Evolutionary conservation across 2,888 invertebrate species (phyloP).

Genomic region (Rhaphigaster nebulosa): DNA sequence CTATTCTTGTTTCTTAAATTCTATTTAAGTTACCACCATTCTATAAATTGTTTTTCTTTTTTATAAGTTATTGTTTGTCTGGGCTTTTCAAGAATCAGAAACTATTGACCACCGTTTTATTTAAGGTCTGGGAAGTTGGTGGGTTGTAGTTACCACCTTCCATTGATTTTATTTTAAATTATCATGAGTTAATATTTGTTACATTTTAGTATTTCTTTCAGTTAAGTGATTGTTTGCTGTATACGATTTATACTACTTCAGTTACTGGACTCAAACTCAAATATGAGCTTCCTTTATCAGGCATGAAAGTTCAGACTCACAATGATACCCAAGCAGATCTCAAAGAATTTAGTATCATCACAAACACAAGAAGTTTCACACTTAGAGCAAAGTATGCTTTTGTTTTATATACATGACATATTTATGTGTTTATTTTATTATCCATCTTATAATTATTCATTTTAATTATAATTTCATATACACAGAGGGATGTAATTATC

Average conservation of each 20-base stretch:
- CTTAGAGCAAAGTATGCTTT: slow-evolving; percentile 70
- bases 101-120: not conserved
- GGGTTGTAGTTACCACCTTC: not conserved
- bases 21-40: not conserved
- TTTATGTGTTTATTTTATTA: not conserved
- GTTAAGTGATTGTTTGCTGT: slow-evolving; percentile 71
- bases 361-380: slow-evolving; percentile 72
- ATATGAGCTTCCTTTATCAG: slow-evolving; percentile 71
- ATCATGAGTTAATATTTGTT: not conserved
- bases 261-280: slow-evolving; percentile 69
- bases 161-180: not conserved
- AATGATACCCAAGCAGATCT: slow-evolving; percentile 66
- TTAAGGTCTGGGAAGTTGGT: not conserved
- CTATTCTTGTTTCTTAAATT: not conserved
- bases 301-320: slow-evolving; percentile 71
- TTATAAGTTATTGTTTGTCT: too few species aligned
- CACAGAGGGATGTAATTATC: not conserved
- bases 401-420: not conserved
- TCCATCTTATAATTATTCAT: not conserved
- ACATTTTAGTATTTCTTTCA: slow-evolving; percentile 65
- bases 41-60: not conserved
- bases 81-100: not conserved
- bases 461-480: not conserved
- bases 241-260: slow-evolving; percentile 69
- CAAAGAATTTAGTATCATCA: slow-evolving; percentile 74